Base-by-base conservation (phyloP, 2,888 invertebrate genomes). In the Gerosis bhagava region DNA sequence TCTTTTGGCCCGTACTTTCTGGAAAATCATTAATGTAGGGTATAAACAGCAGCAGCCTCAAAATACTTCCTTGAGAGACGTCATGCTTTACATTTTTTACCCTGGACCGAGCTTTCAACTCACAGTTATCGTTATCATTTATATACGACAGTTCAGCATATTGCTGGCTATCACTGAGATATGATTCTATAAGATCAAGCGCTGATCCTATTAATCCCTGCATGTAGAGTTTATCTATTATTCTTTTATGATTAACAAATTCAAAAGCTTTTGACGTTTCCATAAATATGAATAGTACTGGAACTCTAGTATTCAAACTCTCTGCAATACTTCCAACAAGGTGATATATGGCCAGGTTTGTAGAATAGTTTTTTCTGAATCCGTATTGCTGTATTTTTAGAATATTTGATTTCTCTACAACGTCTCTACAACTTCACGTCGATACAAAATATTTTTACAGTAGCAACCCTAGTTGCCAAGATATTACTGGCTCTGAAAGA, bases 181-280 rank as follows among this genome's bases (percentile, higher is more conserved):
- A 56, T 1, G 56, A 49, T 32, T 49, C 26, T 1, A 56, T 24
- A 10, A 56, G 25, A 0, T 48, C 24, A 7, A 39, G 8, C 7
- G 37, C 36, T 26, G 13, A 21, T 35, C 41, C 47, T 22, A 41
- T 29, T 35, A 48, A 16, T 1, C 47, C 36, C 15, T 48, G 41
- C 13, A 5, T 24, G 3, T 36, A 32, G 8, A 16, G 43, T 41
- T 53, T 56, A 1, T 10, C 7, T 2, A 54, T 19, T 5, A 58
- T 36, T 5, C 31, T 43, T 6, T 28, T 5, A 22, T 58, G 54
- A 19, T 46, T 12, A 5, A 54, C 54, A 11, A 41, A 50, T 35
- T 57, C 57, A 13, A 55, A 57, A 2, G 53, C 54, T 26, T 57
- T 48, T n/a, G 50, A 48, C 47, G 54, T 48, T 8, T 56, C 54